Percentiles rank a stretch among this genome's conserved stretches.
Conservation (phyloP, 2,888 invertebrate genomes). For the Mythimna albipuncta region DNA sequence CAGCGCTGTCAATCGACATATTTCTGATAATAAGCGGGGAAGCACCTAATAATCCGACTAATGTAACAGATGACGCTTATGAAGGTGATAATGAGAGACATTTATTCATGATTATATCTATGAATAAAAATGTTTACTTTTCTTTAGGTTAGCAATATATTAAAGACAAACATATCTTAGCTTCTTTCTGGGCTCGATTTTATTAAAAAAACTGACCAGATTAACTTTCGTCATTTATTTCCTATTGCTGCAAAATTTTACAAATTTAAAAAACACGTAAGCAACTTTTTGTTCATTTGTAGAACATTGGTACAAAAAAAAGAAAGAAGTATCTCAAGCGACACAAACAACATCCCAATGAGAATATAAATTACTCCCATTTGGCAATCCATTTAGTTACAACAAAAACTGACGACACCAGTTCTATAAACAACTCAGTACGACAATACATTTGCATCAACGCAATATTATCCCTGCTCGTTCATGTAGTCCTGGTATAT, state of each 20-base stretch:
- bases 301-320: neutral
- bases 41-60: constrained; percentile 4
- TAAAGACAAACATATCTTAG: neutral
- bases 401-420: constrained; percentile 37
- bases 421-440: constrained; percentile 47
- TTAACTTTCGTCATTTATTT: neutral
- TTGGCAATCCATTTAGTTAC: constrained; percentile 26
- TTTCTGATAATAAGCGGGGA: constrained; percentile 12
- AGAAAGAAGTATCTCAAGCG: neutral
- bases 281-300: neutral
- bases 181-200: neutral
- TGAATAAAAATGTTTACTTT: neutral
- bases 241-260: too few relatives aligned
- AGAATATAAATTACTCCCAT: constrained; percentile 32
- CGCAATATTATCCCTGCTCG: constrained; percentile 48
- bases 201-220: neutral
- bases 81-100: constrained; percentile 18
- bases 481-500: constrained; percentile 48
- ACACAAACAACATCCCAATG: constrained; percentile 16
- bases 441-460: constrained; percentile 61
- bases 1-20: constrained; percentile 26
- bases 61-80: constrained; percentile 25
- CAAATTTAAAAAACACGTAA: neutral
- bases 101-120: constrained; percentile 6
- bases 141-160: neutral